Conservation (phyloP, 2,797 vertebrate species). For the Acrossocheilus fasciatus region DNA sequence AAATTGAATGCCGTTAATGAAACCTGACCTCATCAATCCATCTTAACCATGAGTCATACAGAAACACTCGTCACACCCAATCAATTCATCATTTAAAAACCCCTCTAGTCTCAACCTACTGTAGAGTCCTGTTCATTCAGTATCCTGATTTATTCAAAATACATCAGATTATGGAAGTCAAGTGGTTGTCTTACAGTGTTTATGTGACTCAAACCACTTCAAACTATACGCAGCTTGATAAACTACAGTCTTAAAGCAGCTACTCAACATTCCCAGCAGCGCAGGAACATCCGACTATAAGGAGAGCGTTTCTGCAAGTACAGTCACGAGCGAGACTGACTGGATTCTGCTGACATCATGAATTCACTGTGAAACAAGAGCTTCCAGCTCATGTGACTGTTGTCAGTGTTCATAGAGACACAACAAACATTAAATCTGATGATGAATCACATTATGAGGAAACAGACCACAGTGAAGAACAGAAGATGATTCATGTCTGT, state of each 20-base stretch:
- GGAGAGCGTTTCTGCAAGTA: neutral
- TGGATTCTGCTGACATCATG: neutral
- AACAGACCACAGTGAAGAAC: neutral
- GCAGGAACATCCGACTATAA: neutral
- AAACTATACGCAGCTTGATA: neutral
- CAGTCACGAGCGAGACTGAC: neutral
- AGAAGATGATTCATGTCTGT: neutral
- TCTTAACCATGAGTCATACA: neutral
- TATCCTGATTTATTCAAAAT: neutral
- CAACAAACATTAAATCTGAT: neutral
- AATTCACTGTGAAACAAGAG: neutral
- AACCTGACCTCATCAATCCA: neutral
- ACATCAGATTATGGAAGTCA: neutral
- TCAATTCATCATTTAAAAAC: neutral
- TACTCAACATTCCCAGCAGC: neutral
- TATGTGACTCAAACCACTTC: neutral
- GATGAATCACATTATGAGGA: conserved; percentile 4
- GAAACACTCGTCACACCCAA: neutral
- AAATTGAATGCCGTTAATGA: neutral
- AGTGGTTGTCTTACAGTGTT: neutral
- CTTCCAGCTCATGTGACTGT: neutral
- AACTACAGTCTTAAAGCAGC: neutral
- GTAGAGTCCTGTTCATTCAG: neutral
- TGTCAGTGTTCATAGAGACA: neutral
- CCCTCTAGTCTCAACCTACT: neutral